Evolutionary conservation across 2,888 invertebrate genomes (phyloP).

Genomic region (Himalopsyche kuldschensis): DNA sequence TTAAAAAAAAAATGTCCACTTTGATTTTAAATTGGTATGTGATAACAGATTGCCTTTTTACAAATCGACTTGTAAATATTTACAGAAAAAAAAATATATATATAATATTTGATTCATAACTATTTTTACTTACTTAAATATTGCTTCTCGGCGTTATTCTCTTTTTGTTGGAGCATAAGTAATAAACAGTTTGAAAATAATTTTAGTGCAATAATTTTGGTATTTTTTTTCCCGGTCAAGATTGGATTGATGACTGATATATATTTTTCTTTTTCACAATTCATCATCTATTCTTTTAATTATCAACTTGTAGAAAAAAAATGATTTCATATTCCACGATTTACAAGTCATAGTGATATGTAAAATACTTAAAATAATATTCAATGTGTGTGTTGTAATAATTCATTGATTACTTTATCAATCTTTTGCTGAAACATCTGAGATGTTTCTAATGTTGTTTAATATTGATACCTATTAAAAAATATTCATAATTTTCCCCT

Average conservation of each 20-base stretch:
- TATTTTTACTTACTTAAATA: not conserved
- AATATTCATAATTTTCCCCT: no score
- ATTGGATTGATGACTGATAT: not conserved
- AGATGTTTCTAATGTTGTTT: not conserved
- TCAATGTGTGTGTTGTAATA: not conserved
- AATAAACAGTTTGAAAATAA: not conserved
- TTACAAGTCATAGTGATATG: not conserved
- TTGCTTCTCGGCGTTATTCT: not conserved
- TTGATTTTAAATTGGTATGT: not conserved
- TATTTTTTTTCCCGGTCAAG: not conserved
- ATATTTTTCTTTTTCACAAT: not conserved
- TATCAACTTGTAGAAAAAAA: not conserved
- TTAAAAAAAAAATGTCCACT: not conserved
- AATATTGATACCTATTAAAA: no score
- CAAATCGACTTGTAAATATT: not conserved
- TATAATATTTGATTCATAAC: not conserved
- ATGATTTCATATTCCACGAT: not conserved
- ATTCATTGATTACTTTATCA: not conserved
- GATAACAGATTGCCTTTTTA: not conserved
- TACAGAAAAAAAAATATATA: not conserved
- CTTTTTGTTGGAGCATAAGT: not conserved
- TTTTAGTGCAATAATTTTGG: not conserved
- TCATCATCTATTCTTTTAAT: not conserved
- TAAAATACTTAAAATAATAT: not conserved
- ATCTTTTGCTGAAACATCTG: not conserved